Percentiles rank a stretch among this genome's conserved stretches.
These are phyloP conservation scores for Rhinella marina DNA, from an alignment of 2,797 vertebrate species.

Conservation along the genomic window DNA sequence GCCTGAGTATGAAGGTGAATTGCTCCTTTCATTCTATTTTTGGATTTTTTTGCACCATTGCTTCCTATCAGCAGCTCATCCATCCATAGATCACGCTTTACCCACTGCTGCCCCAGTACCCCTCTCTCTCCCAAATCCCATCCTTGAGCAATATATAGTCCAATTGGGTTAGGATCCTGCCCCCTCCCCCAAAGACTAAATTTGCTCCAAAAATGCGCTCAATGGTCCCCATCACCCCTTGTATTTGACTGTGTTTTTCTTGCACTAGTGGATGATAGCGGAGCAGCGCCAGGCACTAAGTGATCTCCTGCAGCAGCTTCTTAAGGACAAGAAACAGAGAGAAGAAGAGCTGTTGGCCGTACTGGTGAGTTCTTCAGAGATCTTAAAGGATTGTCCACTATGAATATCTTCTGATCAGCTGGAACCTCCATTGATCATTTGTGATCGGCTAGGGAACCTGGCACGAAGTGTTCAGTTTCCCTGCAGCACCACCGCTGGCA, in stretches of 20 bases:
- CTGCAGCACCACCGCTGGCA: background rate
- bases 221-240: background rate
- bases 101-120: background rate
- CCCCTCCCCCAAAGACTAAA: background rate
- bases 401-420: background rate
- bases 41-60: constrained; percentile 25
- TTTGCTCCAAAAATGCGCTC: background rate
- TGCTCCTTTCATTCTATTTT: constrained; percentile 5
- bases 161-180: background rate
- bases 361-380: constrained; percentile 77
- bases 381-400: background rate
- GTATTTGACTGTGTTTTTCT: constrained; percentile 14
- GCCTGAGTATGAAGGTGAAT: background rate
- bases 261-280: constrained; percentile 81
- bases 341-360: constrained; percentile 86
- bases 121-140: background rate
- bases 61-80: constrained; percentile 3
- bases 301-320: constrained; percentile 87
- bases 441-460: background rate
- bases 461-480: background rate
- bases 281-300: constrained; percentile 84
- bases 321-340: constrained; percentile 90
- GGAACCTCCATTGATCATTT: background rate
- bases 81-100: constrained; percentile 12
- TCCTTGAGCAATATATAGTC: background rate